These are phyloP conservation scores for Bombus polaris DNA, from an alignment of 1,140 invertebrate species.

Conservation along the genomic window DNA sequence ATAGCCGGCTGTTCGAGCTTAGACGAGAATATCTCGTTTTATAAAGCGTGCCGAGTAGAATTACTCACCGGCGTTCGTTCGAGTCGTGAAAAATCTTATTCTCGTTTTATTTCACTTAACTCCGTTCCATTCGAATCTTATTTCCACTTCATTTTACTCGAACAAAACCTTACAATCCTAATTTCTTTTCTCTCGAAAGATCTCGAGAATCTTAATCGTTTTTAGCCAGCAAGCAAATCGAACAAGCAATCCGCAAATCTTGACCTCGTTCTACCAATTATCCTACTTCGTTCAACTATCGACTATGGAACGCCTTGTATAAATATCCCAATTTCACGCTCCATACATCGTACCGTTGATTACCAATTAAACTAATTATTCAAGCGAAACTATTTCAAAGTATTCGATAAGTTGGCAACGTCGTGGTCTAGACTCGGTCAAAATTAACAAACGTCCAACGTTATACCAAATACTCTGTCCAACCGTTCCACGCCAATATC, in stretches of 20 bases:
- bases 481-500: not conserved
- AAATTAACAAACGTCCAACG: constrained; percentile 12
- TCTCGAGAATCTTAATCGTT: not conserved
- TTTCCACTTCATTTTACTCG: not conserved
- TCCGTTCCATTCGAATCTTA: not conserved
- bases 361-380: too few relatives aligned
- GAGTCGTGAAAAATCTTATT: constrained; percentile 15
- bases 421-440: too few relatives aligned
- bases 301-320: too few relatives aligned
- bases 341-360: too few relatives aligned
- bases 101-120: constrained; percentile 1
- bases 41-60: not conserved
- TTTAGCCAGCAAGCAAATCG: not conserved
- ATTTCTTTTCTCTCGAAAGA: not conserved
- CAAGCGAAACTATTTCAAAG: not conserved
- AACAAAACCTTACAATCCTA: not conserved
- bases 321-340: too few relatives aligned
- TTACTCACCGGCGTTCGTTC: constrained; percentile 1
- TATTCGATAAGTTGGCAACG: not conserved
- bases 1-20: constrained; percentile 3
- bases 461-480: not conserved
- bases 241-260: not conserved
- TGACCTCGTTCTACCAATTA: too few relatives aligned
- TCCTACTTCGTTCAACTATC: not conserved
- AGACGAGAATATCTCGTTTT: not conserved